A percentile compares a stretch with the other conserved stretches of the same genome.
Evolutionary conservation across 1,140 invertebrate genomes (phyloP).

Genomic region (Drosophila mayri): DNA sequence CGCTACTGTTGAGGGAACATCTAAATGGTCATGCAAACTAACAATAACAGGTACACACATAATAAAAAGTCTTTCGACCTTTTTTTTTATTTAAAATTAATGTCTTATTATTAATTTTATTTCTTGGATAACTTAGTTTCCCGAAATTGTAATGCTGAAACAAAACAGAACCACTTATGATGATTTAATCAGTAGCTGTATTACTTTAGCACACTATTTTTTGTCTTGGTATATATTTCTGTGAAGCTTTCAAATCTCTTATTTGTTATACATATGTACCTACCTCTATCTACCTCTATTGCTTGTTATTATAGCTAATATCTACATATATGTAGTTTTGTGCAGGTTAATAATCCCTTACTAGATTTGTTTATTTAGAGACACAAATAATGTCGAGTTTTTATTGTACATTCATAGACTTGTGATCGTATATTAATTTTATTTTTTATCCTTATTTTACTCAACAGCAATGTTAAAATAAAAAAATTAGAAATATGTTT

Average conservation of each 20-base stretch:
- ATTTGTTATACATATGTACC: too few relatives aligned
- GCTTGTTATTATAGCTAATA: neutral
- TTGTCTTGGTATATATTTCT: neutral
- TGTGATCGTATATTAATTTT: neutral
- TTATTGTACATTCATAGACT: neutral
- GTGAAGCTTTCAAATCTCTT: neutral
- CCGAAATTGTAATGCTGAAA: neutral
- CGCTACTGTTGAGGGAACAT: constrained; percentile 99
- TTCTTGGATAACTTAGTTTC: neutral
- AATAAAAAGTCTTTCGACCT: constrained; percentile 6
- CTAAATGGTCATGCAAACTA: constrained; percentile 99
- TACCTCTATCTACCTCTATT: neutral
- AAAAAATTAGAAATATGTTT: too few relatives aligned
- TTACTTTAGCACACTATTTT: neutral
- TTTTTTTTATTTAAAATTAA: constrained; percentile 19
- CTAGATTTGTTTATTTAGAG: neutral
- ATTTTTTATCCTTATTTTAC: neutral
- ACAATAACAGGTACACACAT: constrained; percentile 95
- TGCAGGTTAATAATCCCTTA: neutral
- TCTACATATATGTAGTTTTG: neutral
- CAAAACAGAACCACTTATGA: neutral
- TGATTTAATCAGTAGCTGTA: neutral
- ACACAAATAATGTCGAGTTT: neutral
- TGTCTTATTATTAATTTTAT: constrained; percentile 10
- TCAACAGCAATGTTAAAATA: too few relatives aligned